Percentiles rank a stretch among this genome's conserved stretches.
These are phyloP conservation scores for Asbolus verrucosus DNA, from an alignment of 1,140 invertebrate species.

Conservation along the genomic window DNA sequence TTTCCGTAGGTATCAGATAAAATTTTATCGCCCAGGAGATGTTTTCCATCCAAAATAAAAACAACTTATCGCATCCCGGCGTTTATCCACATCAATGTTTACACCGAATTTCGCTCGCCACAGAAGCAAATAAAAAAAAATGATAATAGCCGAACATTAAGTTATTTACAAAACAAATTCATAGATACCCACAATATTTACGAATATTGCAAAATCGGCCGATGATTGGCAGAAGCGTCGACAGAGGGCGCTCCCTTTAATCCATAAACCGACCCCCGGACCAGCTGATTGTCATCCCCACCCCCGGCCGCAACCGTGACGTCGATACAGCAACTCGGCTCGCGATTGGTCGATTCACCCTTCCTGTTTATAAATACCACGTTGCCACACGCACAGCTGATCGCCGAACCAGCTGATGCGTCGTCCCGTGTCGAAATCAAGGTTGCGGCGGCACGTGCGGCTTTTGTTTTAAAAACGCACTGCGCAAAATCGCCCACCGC, in stretches of 20 bases:
- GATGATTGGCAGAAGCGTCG: not conserved
- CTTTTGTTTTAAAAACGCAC: constrained; percentile 34
- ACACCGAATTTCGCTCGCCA: too few relatives aligned
- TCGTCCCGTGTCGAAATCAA: constrained; percentile 41
- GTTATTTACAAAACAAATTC: constrained; percentile 18
- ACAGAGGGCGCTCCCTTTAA: constrained; percentile 1
- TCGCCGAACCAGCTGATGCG: constrained; percentile 40
- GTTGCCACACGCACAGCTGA: constrained; percentile 43
- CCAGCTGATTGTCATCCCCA: constrained; percentile 38
- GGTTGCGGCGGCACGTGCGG: constrained; percentile 20
- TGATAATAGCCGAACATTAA: too few relatives aligned
- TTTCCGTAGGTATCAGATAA: too few relatives aligned
- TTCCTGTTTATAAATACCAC: constrained; percentile 47
- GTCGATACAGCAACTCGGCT: constrained; percentile 13
- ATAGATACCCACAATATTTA: not conserved
- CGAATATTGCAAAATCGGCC: too few relatives aligned
- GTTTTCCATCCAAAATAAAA: too few relatives aligned
- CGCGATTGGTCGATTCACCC: constrained; percentile 12
- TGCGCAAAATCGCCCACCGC: constrained; percentile 13
- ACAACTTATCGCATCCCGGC: too few relatives aligned
- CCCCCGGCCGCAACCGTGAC: constrained; percentile 1
- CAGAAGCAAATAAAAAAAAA: too few relatives aligned
- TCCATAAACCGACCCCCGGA: too few relatives aligned
- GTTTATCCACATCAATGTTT: too few relatives aligned
- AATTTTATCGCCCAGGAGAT: too few relatives aligned